Base-by-base conservation (phyloP, 2,797 vertebrate genomes). In the Sarcoramphus papa region DNA sequence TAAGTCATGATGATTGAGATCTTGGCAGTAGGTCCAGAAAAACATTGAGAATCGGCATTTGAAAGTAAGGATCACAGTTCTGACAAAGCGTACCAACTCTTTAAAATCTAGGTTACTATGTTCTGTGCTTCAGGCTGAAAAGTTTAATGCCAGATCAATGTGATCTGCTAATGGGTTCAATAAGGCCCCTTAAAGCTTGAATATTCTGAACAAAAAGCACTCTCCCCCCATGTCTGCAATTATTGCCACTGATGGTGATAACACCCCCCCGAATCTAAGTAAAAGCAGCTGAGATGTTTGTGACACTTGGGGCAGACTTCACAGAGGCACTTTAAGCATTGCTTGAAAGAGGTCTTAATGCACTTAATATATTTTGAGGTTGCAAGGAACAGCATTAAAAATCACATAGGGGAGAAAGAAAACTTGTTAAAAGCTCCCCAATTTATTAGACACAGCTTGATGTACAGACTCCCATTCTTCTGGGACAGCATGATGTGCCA, bases 351-450 rank as follows among this genome's bases (percentile, higher is more conserved):
- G 64, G 56, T 77, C 88, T 72, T 92, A 92, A 90, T 68, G 95
- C 73, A 72, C 73, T 95, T 92, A n/a, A 31, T 94, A 21, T 91
- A 90, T 89, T 84, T 90, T 35, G 77, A 97, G 85, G 81, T 74
- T 92, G 89, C 63, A 94, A 95, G 96, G 81, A 90, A 73, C 41
- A 50, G 93, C 33, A 60, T 92, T 97, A 94, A 97, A 96, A 96
- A 94, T 85, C 93, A 76, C 28, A 88, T 20, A 85, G 67, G 19
- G 31, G 37, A 75, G 60, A 27, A 88, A 50, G 41, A 68, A 94
- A 92, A 92, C 93, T 93, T 96, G 85, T 81, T 97, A 95, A 96
- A 97, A 97, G 83, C 93, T 91, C 85, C 79, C 62, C 84, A 35
- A 59, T 95, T 96, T 97, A 92, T 94, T 68, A 69, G 94, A 63